Evolutionary conservation across 2,113 vertebrate genomes (phyloP), one percentile per base, ranked within the genome.

Genomic region (Beaufortia kweichowensis): DNA sequence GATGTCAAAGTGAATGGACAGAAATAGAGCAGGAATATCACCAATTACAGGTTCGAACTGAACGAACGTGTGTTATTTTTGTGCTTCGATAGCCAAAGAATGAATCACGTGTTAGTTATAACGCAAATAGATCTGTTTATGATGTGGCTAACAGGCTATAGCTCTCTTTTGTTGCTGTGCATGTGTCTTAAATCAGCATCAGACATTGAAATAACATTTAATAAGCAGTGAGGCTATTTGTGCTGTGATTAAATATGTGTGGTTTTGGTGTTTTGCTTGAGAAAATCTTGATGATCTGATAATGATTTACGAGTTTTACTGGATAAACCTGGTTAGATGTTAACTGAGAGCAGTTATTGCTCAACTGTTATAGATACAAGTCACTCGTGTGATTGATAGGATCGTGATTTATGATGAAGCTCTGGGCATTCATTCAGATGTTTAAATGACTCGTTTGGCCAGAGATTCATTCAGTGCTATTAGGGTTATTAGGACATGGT

Each of bases 21-120:
- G 94, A 95, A 84, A 93, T 96, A 72, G 95, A 97, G 17, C 86
- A 88, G 75, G 95, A 95, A 86, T 96, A 96, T 85, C 93, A 93
- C 86, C 94, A 96, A 83, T 85, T 97, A 55, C 96, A 97, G 95
- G 96, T 96, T 81, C 68, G 75, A 9, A 60, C 3, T 56, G n/a
- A 56, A 56, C 67, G 48, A 12, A 56, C 56, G 3, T 2, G 3
- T 35, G n/a, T 56, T 35, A 17, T 56, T 23, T 56, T 6, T 14
- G 48, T 55, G 3, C 21, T 23, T 12, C 14, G 3, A 17, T 24
- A 56, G 48, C 48, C n/a, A 23, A 24, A 24, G 19, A 19, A 56
- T 70, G 3, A 56, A 3, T 15, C 3, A 21, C 21, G 29, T 15
- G 29, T 31, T 23, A 55, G 31, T 29, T 17, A 21, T 1, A 8